phyloP scores from a whole-genome alignment of 1,140 invertebrate genomes.

The Conopomorpha cramerella region DNA sequence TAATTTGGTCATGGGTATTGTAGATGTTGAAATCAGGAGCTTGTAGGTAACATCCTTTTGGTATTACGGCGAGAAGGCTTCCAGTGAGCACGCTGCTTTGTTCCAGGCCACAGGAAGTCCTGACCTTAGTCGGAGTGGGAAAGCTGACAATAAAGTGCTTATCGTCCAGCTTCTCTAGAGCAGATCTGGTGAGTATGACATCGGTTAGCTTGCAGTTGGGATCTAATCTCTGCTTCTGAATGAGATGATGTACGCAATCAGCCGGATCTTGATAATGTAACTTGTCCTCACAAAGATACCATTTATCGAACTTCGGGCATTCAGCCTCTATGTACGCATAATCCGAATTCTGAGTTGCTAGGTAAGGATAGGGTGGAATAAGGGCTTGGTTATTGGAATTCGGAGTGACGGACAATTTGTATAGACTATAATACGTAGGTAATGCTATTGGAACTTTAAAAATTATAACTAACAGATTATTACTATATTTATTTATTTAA shows the following conservation, averaged over 20 bases:
- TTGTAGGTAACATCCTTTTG: constrained; percentile 9
- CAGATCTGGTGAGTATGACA: constrained; percentile 5
- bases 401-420: constrained; percentile 8
- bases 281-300: constrained; percentile 8
- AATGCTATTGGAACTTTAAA: too few relatives aligned
- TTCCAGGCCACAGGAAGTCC: constrained; percentile 3
- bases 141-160: constrained; percentile 7
- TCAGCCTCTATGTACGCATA: constrained; percentile 18
- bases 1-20: constrained; percentile 6
- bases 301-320: constrained; percentile 12
- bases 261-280: not conserved
- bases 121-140: constrained; percentile 8
- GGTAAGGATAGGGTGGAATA: constrained; percentile 12
- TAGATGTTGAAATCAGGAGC: constrained; percentile 6
- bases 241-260: constrained; percentile 8
- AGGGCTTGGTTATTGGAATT: constrained; percentile 8
- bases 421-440: constrained; percentile 6
- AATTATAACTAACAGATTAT: too few relatives aligned
- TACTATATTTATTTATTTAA: too few relatives aligned
- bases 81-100: too few relatives aligned
- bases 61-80: too few relatives aligned
- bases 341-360: constrained; percentile 13
- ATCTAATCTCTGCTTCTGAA: constrained; percentile 5
- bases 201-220: constrained; percentile 5
- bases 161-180: constrained; percentile 9